A percentile compares a stretch with the other conserved stretches of the same genome.
Evolutionary conservation across 1,140 invertebrate species (phyloP).

Genomic region (Eumaeus atala): DNA sequence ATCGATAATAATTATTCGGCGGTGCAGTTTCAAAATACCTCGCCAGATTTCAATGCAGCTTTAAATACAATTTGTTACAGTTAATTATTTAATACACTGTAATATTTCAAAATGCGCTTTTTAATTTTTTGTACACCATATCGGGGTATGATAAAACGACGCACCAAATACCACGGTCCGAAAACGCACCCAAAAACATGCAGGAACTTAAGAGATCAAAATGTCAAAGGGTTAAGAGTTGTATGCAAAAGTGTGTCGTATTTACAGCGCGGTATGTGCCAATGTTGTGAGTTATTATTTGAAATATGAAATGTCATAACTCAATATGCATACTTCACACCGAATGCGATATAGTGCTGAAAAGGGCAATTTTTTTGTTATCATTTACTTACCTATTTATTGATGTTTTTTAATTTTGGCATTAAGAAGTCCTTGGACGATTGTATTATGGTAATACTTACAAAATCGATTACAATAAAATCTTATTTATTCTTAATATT

Average conservation of each 20-base stretch:
- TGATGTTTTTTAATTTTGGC: too few relatives aligned
- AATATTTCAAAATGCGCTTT: not conserved
- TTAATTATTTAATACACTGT: not conserved
- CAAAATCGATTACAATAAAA: too few relatives aligned
- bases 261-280: not conserved
- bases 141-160: conserved; percentile 2
- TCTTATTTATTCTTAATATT: too few relatives aligned
- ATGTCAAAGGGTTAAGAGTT: not conserved
- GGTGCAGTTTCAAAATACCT: not conserved
- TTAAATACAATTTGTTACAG: conserved; percentile 6
- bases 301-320: conserved; percentile 9
- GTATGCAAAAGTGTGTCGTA: not conserved
- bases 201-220: conserved; percentile 9
- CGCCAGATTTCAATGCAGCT: not conserved
- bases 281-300: not conserved
- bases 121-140: conserved; percentile 4
- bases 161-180: conserved; percentile 4
- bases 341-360: not conserved
- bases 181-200: conserved; percentile 10
- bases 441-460: too few relatives aligned
- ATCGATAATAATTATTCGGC: too few relatives aligned
- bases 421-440: too few relatives aligned
- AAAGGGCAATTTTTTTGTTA: too few relatives aligned
- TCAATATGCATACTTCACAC: conserved; percentile 3
- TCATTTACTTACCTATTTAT: too few relatives aligned